Base-by-base conservation (phyloP, 2,797 vertebrate species). In the Sebastes taczanowskii region DNA sequence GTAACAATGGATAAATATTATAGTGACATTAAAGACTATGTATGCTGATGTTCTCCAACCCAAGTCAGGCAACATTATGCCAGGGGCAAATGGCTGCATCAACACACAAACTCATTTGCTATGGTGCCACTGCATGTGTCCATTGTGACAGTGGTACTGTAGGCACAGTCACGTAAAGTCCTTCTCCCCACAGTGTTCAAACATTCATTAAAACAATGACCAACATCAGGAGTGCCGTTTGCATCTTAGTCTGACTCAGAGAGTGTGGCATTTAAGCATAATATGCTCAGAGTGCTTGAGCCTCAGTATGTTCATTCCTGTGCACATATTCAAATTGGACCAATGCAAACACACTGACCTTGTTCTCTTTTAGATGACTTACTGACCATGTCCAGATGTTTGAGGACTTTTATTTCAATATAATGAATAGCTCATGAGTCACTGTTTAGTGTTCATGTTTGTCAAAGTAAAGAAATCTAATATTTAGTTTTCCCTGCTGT, bases 151-250 rank as follows among this genome's bases (percentile, higher is more conserved):
- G 10, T 14, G 25, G 56, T n/a, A n/a, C 46, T 52, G 46, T n/a
- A 34, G 16, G 22, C 27, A 65, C 6, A 60, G 32, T 7, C 8
- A 61, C 25, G 6, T 66, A 4, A 66, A 59, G 20, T 60, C 30
- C 11, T 14, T 75, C 60, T 71, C 22, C 23, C 56, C 23, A 74
- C 35, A 46, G 35, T 58, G 35, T 59, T 64, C 34, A 60, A 60
- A 11, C 52, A 55, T 18, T 68, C 23, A 70, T 53, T 71, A 55
- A 67, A 67, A 77, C 46, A 56, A 71, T 71, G 61, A 63, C 32
- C 42, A 60, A 38, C 60, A 70, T 64, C 35, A 53, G 10, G 16
- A 81, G 20, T 20, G 18, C 35, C 46, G 42, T 10, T 34, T 49
- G 34, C 20, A 58, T 22, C 23, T 38, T 20, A 22, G 55, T 22